Conservation (phyloP, 2,888 invertebrate species). For the Ganaspis brasiliensis region DNA sequence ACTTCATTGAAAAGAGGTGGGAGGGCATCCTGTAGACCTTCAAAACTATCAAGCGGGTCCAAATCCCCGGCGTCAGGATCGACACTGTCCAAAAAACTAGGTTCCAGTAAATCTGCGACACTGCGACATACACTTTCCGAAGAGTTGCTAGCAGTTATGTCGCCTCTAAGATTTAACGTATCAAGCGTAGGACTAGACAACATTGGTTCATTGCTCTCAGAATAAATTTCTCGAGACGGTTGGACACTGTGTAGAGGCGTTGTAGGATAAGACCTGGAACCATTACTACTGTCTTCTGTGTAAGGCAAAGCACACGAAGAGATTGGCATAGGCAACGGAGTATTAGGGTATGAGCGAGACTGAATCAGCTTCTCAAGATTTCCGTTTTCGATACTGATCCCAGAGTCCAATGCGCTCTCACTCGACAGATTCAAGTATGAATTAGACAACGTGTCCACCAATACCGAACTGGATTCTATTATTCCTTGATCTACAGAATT, state of each 20-base stretch:
- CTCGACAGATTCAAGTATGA: conserved; percentile 68
- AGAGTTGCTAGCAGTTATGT: conserved; percentile 59
- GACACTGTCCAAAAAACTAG: conserved; percentile 68
- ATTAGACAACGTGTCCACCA: conserved; percentile 66
- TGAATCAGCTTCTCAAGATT: conserved; percentile 74
- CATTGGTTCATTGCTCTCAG: conserved; percentile 77
- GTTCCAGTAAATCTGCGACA: conserved; percentile 76
- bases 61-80: conserved; percentile 74
- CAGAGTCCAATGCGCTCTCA: conserved; percentile 66
- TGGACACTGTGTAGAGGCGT: conserved; percentile 83
- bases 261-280: conserved; percentile 89
- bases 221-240: conserved; percentile 68
- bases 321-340: conserved; percentile 75
- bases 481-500: conserved; percentile 64
- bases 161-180: conserved; percentile 72
- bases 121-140: conserved; percentile 73
- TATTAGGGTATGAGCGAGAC: conserved; percentile 79
- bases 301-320: conserved; percentile 68
- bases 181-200: conserved; percentile 76
- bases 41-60: conserved; percentile 76
- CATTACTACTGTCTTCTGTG: conserved; percentile 73
- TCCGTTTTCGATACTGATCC: conserved; percentile 67
- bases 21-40: conserved; percentile 76
- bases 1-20: conserved; percentile 79
- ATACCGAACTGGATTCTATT: conserved; percentile 65